These are phyloP conservation scores for Momotus momota DNA, from an alignment of 2,797 vertebrate genomes.

Conservation along the genomic window DNA sequence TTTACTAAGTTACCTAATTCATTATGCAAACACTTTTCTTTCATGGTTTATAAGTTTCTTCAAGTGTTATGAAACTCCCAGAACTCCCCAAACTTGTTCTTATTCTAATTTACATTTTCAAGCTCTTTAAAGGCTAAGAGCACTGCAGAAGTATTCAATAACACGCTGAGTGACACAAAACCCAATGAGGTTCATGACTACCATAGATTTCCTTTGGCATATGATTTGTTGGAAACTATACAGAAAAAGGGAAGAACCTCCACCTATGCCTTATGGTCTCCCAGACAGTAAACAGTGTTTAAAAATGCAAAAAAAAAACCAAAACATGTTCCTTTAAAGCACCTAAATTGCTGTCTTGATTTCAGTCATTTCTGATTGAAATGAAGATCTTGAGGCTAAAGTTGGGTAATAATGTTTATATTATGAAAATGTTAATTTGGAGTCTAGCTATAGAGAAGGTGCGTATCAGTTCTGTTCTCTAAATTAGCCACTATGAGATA, in stretches of 20 bases:
- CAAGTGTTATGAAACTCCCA: not conserved
- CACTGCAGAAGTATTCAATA: not conserved
- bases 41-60: not conserved
- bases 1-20: not conserved
- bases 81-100: not conserved
- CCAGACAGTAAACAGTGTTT: not conserved
- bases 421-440: not conserved
- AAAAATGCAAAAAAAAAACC: not conserved
- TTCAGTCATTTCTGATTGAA: not conserved
- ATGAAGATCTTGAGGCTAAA: not conserved
- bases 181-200: not conserved
- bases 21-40: not conserved
- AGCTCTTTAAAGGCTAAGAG: not conserved
- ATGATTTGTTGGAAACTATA: not conserved
- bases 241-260: not conserved
- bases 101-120: not conserved
- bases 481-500: not conserved
- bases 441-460: not conserved
- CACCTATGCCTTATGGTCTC: not conserved
- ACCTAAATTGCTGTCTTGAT: not conserved
- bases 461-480: not conserved
- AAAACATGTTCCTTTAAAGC: not conserved
- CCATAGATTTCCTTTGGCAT: not conserved
- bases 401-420: not conserved
- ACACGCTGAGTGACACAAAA: not conserved